phyloP scores from a whole-genome alignment of 2,797 vertebrate genomes.

The Alectoris magna region DNA sequence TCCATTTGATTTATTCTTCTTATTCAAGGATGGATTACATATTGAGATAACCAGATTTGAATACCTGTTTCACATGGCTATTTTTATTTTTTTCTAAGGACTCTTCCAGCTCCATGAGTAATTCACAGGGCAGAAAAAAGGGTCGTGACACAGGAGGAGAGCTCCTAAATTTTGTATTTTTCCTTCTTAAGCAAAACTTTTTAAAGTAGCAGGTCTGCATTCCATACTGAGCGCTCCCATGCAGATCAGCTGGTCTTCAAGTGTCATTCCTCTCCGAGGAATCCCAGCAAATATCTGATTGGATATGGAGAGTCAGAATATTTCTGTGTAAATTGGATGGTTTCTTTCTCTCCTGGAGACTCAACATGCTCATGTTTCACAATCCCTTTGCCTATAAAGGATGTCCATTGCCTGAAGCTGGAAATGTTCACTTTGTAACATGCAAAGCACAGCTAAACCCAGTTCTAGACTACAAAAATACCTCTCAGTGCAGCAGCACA shows the following conservation, averaged over 20 bases:
- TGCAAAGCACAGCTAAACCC: not conserved
- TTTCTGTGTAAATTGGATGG: constrained; percentile 64
- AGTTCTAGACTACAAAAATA: not conserved
- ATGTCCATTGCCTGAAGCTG: constrained; percentile 52
- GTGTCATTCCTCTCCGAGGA: constrained; percentile 3
- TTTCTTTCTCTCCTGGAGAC: constrained; percentile 69
- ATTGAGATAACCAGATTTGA: not conserved
- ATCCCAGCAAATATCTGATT: constrained; percentile 29
- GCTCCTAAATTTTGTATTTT: not conserved
- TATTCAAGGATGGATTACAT: not conserved
- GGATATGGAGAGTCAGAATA: constrained; percentile 53
- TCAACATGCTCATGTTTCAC: constrained; percentile 58
- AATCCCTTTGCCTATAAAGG: constrained; percentile 51
- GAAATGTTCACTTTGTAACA: constrained; percentile 54
- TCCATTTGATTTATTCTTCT: not conserved
- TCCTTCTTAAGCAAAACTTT: not conserved
- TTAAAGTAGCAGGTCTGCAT: not conserved
- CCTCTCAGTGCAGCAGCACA: not conserved
- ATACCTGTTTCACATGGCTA: not conserved
- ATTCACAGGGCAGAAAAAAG: not conserved
- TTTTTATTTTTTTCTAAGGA: not conserved
- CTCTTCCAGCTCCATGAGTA: not conserved
- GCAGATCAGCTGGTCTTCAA: constrained; percentile 62
- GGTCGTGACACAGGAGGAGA: not conserved
- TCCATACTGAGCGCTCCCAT: not conserved